Percentiles rank a stretch among this genome's conserved stretches.
Evolutionary conservation across 2,888 invertebrate species (phyloP).

Genomic region (Synergus umbraculus): DNA sequence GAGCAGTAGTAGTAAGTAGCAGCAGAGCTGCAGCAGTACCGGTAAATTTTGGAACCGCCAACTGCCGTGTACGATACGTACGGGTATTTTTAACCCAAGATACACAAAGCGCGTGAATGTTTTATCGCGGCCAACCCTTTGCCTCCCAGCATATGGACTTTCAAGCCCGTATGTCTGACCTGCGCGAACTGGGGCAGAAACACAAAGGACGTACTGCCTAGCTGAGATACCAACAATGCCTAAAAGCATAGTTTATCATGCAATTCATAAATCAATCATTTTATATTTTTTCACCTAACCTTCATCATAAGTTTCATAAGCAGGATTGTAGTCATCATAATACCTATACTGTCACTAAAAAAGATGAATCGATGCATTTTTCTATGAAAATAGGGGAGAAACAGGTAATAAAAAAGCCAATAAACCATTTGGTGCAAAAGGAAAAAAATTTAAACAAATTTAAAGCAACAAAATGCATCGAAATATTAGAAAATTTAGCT

Average conservation of each 20-base stretch:
- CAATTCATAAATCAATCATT: neutral
- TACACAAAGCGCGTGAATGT: slow-evolving; percentile 72
- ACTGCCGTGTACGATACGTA: slow-evolving; percentile 62
- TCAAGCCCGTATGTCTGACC: slow-evolving; percentile 67
- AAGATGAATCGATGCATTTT: too few relatives aligned
- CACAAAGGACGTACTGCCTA: slow-evolving; percentile 71
- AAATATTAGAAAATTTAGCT: too few relatives aligned
- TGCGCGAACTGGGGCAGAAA: slow-evolving; percentile 71
- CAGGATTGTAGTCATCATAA: too few relatives aligned
- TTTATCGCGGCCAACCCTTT: slow-evolving; percentile 71
- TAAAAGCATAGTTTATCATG: slow-evolving; percentile 60
- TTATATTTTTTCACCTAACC: neutral
- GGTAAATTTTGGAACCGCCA: slow-evolving; percentile 57
- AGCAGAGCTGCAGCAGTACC: slow-evolving; percentile 44
- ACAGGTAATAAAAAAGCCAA: too few relatives aligned
- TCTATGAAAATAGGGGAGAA: too few relatives aligned
- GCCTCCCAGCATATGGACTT: slow-evolving; percentile 62
- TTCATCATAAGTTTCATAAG: neutral
- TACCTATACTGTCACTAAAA: too few relatives aligned
- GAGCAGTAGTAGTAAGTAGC: slow-evolving; percentile 4
- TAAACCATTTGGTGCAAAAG: too few relatives aligned
- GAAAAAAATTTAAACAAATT: too few relatives aligned
- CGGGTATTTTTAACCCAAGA: slow-evolving; percentile 72
- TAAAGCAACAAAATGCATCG: too few relatives aligned
- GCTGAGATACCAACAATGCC: slow-evolving; percentile 71